Evolutionary conservation across 2,888 invertebrate genomes (phyloP), one percentile per base, ranked within the genome.

Genomic region (Steinernema hermaphroditum): DNA sequence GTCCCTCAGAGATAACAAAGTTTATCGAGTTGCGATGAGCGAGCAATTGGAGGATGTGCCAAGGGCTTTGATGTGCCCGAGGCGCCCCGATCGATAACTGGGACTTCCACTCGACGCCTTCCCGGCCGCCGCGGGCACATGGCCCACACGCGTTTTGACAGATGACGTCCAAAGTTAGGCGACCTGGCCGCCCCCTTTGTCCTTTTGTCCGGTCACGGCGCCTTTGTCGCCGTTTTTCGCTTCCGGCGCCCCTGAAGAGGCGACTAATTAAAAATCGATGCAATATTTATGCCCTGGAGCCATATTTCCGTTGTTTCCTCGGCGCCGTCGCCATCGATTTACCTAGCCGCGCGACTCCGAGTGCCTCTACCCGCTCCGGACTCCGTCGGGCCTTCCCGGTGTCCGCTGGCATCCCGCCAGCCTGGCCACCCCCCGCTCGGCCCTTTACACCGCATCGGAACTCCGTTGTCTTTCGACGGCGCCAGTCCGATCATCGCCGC

Each of bases 181-280:
- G 54, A 54, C 54, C 54, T 54, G 54, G 19, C 27, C 24, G 9
- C 27, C 24, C 46, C 27, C 27, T 6, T 2, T 22, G 12, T 54
- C 24, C 27, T 27, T 54, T 54, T 54, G 54, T 54, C 54, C n/a
- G n/a, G n/a, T n/a, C n/a, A n/a, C n/a, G n/a, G n/a, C n/a, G n/a
- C n/a, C n/a, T n/a, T n/a, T 14, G 22, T 19, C 54, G 27, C 24
- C 54, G 2, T 54, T 54, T 54, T 54, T 54, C 27, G 6, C 6
- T 22, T 4, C 34, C 50, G 2, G 24, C 50, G 4, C 27, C n/a
- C 62, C 27, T 32, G 62, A 62, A 34, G 62, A 62, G 62, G 62
- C 62, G 32, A 62, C 62, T 62, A 62, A 62, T 62, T 62, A 62
- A 62, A 62, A 62, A 62, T 62, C 62, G 62, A 62, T 62, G 62